A percentile compares a stretch with the other conserved stretches of the same genome.
phyloP scores from a whole-genome alignment of 1,140 invertebrate species.

The Neuroterus valhalla region DNA sequence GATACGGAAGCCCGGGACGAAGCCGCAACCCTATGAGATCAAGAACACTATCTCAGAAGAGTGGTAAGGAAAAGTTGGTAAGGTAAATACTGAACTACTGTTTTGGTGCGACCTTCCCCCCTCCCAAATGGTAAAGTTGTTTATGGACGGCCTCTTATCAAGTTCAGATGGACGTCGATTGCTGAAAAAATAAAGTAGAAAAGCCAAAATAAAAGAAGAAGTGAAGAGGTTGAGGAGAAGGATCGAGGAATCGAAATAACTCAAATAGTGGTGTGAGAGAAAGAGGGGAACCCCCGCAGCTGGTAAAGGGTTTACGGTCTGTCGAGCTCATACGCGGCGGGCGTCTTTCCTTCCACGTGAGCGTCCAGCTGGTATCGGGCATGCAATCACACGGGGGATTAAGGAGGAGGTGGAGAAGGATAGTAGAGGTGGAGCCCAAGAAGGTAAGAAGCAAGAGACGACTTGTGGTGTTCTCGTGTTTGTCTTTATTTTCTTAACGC shows the following conservation, averaged over 20 bases:
- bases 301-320: constrained; percentile 71
- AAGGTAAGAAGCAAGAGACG: constrained; percentile 29
- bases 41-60: no score
- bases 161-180: not conserved
- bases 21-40: no score
- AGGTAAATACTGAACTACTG: no score
- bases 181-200: constrained; percentile 24
- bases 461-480: constrained; percentile 51
- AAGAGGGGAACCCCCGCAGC: constrained; percentile 63
- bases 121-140: no score
- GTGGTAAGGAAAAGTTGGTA: no score
- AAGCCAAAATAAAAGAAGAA: not conserved
- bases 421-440: constrained; percentile 48
- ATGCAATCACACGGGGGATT: constrained; percentile 72
- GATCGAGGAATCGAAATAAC: constrained; percentile 50
- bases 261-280: constrained; percentile 45
- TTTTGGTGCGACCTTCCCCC: no score
- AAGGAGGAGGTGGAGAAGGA: constrained; percentile 63
- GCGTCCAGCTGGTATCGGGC: constrained; percentile 69
- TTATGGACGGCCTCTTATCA: not conserved
- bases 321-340: constrained; percentile 62
- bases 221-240: constrained; percentile 28
- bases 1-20: no score
- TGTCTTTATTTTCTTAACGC: constrained; percentile 65
- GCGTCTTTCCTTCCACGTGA: constrained; percentile 70